A percentile compares a stretch with the other conserved stretches of the same genome.
Evolutionary conservation across 2,797 vertebrate species (phyloP).

Genomic region (Simalia tracyae): DNA sequence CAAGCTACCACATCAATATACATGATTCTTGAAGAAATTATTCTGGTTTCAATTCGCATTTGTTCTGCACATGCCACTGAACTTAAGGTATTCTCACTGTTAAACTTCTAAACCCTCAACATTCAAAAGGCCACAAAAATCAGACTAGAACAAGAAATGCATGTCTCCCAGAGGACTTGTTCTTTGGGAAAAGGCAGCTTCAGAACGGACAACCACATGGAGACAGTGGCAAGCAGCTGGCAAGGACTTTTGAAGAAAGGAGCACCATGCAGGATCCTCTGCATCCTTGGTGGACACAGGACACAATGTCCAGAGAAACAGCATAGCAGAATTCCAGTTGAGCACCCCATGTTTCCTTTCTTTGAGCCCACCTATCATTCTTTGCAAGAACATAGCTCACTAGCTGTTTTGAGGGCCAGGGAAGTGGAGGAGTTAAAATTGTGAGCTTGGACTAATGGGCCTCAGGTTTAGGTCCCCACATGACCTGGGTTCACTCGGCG

Average conservation of each 20-base stretch:
- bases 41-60: constrained; percentile 71
- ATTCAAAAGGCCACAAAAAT: constrained; percentile 47
- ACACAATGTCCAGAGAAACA: neutral
- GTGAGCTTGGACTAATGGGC: too few relatives aligned
- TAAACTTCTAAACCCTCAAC: constrained; percentile 45
- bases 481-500: too few relatives aligned
- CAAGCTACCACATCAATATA: constrained; percentile 73
- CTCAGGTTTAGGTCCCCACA: too few relatives aligned
- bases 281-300: neutral
- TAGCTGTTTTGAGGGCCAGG: neutral
- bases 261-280: neutral
- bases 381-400: neutral
- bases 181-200: neutral
- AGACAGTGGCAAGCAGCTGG: too few relatives aligned
- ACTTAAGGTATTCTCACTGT: constrained; percentile 63
- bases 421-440: too few relatives aligned
- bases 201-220: neutral
- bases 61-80: constrained; percentile 74
- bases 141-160: neutral
- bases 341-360: too few relatives aligned
- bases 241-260: neutral
- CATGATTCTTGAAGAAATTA: constrained; percentile 69
- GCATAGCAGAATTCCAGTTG: too few relatives aligned
- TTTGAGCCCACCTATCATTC: neutral
- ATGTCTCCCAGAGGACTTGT: neutral